These are phyloP conservation scores for Danaus chrysippus DNA, from an alignment of 2,888 invertebrate genomes.

Conservation along the genomic window DNA sequence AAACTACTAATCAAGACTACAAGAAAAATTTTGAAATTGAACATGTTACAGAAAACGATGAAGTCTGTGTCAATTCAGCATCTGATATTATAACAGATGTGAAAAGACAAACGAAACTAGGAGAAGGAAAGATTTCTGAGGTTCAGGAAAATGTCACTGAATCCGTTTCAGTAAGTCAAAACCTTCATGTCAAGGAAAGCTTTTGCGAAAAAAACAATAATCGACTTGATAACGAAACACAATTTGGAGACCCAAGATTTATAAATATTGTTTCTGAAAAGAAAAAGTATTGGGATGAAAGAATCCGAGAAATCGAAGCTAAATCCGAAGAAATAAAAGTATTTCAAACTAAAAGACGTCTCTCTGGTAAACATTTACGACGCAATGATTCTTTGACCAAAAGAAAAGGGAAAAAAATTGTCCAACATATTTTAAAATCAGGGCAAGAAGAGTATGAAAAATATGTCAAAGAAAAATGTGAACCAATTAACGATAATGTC, in stretches of 20 bases:
- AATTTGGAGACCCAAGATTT: conserved; percentile 50
- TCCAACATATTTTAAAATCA: conserved; percentile 56
- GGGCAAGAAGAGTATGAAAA: conserved; percentile 34
- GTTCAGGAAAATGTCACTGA: conserved; percentile 76
- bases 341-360: conserved; percentile 53
- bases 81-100: conserved; percentile 72
- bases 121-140: conserved; percentile 76
- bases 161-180: conserved; percentile 74
- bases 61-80: conserved; percentile 69
- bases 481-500: conserved; percentile 8
- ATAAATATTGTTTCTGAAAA: conserved; percentile 68
- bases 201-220: conserved; percentile 33
- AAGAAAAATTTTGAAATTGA: conserved; percentile 36
- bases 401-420: conserved; percentile 65
- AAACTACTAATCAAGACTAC: conserved; percentile 40
- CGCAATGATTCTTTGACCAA: conserved; percentile 68
- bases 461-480: conserved; percentile 13
- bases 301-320: conserved; percentile 65
- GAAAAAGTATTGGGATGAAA: conserved; percentile 75
- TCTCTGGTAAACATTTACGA: conserved; percentile 55
- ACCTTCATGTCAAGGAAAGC: conserved; percentile 50
- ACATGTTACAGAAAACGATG: conserved; percentile 42
- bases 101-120: conserved; percentile 63
- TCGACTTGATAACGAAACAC: conserved; percentile 41
- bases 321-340: conserved; percentile 56